Base-by-base conservation (phyloP, 2,888 invertebrate species). In the Catocala nupta region DNA sequence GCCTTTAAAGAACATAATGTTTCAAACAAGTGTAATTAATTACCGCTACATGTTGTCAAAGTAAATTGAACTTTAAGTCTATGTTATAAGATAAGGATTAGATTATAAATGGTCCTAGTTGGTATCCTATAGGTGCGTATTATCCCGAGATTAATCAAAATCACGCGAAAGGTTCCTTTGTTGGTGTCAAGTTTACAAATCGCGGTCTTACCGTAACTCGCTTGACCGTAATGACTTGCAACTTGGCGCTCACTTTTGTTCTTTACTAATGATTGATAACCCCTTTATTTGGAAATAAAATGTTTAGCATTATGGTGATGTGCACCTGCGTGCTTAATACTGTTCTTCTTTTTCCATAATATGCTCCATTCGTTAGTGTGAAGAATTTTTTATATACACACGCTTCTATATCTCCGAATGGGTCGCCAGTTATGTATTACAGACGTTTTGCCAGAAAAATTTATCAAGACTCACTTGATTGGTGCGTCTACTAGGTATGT, bases 121-220 rank as follows among this genome's bases (percentile, higher is more conserved):
- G 72, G 64, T 75, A 72, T 78, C 79, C 80, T 71, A 75, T 77
- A 77, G 84, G 80, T 83, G 65, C 77, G 77, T 82, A 87, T 88
- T 88, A 88, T 78, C 77, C 77, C 61, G 62, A 80, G 78, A 88
- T 88, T 78, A 61, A 68, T 78, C 78, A 75, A 75, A 78, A 65
- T 75, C 51, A 45, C 64, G 78, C 81, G 71, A 81, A 83, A 83
- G 76, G 81, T 71, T 77, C 68, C 65, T 75, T 77, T 81, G 80
- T 82, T 76, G 77, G 80, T 82, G 75, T 82, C 80, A 78, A 81
- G 85, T 81, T 85, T 85, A 87, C 85, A 88, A 89, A 89, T 88
- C 73, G 82, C 80, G 73, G 78, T 81, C 78, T 82, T 82, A 80
- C 70, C 67, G 77, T 80, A 77, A 83, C 84, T 77, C 76, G 81